Evolutionary conservation across 1,140 invertebrate genomes (phyloP), one percentile per base, ranked within the genome.

Genomic region (Agraylea sexmaculata): DNA sequence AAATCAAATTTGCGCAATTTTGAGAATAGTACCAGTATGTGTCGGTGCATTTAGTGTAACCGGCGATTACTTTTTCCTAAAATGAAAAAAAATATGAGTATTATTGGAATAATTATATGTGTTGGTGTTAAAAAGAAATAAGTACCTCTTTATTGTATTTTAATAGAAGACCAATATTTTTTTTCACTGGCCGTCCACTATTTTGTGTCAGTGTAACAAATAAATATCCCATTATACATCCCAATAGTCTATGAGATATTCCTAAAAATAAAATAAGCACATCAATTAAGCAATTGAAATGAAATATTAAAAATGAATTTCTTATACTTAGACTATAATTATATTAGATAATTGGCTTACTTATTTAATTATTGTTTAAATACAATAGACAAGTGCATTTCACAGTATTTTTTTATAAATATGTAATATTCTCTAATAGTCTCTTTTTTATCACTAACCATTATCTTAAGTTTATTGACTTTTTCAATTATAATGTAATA

Each of bases 111-210:
- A n/a, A 22, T 44, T n/a, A 1, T 50, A 35, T 41, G 40, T n/a
- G 37, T 13, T 42, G 17, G 31, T 40, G n/a, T 30, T 32, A 42
- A 32, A 45, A 42, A 33, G 15, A 30, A 29, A 13, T 17, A 41
- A 49, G 53, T 52, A 81, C 80, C 63, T 83, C 79, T 58, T 86
- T 90, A 36, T 82, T 87, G 51, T 84, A 89, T 58, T 96, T 97
- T 1, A 98, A 66, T 59, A 92, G 88, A 8, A 97, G 66, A 0
- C 92, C 93, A 19, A 96, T 73, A 56, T 96, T 55, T 78, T 82
- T 20, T 60, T 65, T 44, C 55, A 50, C 1, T 37, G 50, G 11
- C 31, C 22, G 10, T 23, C 15, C 18, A 34, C 31, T 20, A 30
- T 17, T 25, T 57, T 53, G 4, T 64, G 55, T 1, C 1, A 54